Evolutionary conservation across 2,888 invertebrate species (phyloP).

Genomic region (Norana najaformis): DNA sequence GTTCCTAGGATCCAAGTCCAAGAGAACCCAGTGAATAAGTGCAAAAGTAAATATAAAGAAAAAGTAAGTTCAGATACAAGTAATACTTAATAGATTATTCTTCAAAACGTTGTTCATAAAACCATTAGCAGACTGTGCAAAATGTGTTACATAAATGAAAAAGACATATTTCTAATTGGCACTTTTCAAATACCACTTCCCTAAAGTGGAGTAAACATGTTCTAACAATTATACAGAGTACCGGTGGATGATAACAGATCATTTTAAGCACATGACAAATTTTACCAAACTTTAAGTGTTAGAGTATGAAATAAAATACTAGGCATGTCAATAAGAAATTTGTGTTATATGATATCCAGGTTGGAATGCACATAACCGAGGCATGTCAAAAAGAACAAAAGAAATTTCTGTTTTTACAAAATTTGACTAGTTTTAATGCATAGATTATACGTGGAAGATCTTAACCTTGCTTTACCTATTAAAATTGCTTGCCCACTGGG

Average conservation of each 20-base stretch:
- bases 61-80: neutral
- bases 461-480: neutral
- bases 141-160: neutral
- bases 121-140: neutral
- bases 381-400: neutral
- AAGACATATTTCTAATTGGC: neutral
- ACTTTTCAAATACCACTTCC: neutral
- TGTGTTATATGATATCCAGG: too few species aligned
- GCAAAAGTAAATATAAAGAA: neutral
- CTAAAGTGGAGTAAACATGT: neutral
- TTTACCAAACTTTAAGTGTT: too few species aligned
- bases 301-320: too few species aligned
- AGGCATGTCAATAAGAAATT: too few species aligned
- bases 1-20: neutral
- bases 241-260: too few species aligned
- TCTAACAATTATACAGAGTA: too few species aligned
- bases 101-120: neutral
- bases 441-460: neutral
- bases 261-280: too few species aligned
- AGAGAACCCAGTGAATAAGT: neutral
- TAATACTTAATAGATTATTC: neutral
- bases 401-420: neutral
- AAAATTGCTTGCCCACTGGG: neutral
- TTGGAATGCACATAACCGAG: neutral
- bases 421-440: neutral